phyloP scores from a whole-genome alignment of 2,797 vertebrate species.

The Cirrhinus molitorella region DNA sequence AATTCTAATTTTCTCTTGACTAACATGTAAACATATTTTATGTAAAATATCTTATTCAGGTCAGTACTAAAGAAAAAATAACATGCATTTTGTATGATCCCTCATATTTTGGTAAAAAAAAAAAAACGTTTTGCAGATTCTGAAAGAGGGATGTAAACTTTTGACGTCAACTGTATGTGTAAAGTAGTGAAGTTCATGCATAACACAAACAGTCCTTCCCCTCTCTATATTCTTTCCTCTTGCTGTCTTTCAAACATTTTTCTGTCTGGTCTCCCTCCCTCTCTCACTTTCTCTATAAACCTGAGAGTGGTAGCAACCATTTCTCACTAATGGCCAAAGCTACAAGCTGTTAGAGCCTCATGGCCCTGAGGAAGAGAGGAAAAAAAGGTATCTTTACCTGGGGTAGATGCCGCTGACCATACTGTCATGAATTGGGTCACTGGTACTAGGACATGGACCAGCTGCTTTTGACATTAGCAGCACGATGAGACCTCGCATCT shows the following conservation, averaged over 20 bases:
- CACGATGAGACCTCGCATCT: conserved; percentile 92
- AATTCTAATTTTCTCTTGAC: too few relatives aligned
- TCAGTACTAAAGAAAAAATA: too few relatives aligned
- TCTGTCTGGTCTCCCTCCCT: background rate
- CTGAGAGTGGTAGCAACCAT: conserved; percentile 15
- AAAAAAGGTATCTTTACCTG: conserved; percentile 79
- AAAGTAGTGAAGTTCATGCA: background rate
- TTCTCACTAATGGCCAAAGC: conserved; percentile 42
- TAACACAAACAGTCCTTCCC: background rate
- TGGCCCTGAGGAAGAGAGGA: background rate
- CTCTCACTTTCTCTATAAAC: conserved; percentile 6
- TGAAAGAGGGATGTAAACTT: too few relatives aligned
- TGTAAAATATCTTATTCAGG: too few relatives aligned
- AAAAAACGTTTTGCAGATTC: too few relatives aligned
- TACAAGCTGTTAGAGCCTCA: conserved; percentile 32
- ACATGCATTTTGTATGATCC: too few relatives aligned
- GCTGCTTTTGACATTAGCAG: conserved; percentile 95
- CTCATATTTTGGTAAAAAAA: too few relatives aligned
- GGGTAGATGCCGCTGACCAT: conserved; percentile 97
- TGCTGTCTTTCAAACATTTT: background rate
- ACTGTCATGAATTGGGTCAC: conserved; percentile 80
- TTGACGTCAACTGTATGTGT: background rate
- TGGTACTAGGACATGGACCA: conserved; percentile 81
- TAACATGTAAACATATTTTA: too few relatives aligned
- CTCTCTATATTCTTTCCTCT: background rate